Evolutionary conservation across 2,113 vertebrate species (phyloP), one percentile per base, ranked within the genome.

Genomic region (Odocoileus virginianus): DNA sequence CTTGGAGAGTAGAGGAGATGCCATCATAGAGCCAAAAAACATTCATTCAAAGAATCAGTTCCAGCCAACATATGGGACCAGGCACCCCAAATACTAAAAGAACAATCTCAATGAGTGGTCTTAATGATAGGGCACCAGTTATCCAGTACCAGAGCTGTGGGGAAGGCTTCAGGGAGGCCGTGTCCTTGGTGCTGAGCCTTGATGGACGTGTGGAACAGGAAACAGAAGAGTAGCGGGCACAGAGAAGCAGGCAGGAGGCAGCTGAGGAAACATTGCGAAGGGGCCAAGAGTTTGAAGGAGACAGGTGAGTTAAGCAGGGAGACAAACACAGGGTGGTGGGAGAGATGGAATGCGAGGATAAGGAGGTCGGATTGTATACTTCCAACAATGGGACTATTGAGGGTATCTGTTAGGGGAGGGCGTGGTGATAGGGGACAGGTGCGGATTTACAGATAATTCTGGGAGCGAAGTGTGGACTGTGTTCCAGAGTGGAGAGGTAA

Each of bases 401-500:
- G 76, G 28, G 33, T 96, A 57, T 96, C 95, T 93, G 33, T 71
- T 3, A 9, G 60, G 13, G n/a, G 45, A 64, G 36, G 90, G 40
- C 78, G 61, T 58, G 3, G 43, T 40, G 19, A 64, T 43, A 28
- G 61, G 87, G 40, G n/a, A 17, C 55, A 17, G 64, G 16, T 55
- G 17, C 3, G 9, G 64, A 23, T 55, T 91, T 83, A 91, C 55
- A 87, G 89, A 60, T 82, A 89, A 93, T 45, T 83, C 28, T 19
- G 36, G 82, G 83, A 91, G 60, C 11, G 17, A 78, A 90, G 8
- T 84, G 76, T 47, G 13, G n/a, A 36, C 17, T 64, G 36, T 60
- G 47, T 28, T 71, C 40, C 16, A 43, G 28, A n/a, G 67, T 11
- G 78, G 95, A 81, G 60, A 93, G 40, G 47, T 5, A 23, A 95